Conservation (phyloP, 37 sponge, comb jelly and placozoan species). For the Halichondria panicea region DNA sequence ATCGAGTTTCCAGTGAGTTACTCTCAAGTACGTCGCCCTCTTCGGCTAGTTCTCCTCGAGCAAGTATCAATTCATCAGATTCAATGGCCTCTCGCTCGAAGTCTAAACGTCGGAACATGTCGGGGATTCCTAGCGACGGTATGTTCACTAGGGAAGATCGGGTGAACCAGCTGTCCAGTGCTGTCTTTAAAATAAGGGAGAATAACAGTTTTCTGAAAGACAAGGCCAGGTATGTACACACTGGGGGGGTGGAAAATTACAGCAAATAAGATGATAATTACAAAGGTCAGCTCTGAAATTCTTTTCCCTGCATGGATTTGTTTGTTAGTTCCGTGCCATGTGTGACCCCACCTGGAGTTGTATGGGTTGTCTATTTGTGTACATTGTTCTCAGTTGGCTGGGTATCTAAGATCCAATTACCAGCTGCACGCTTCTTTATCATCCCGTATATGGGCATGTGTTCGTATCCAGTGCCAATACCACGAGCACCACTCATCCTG, state of each 20-base stretch:
- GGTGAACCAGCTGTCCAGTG: constrained; percentile 17
- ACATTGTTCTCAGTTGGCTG: no score
- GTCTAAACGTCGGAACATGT: background rate
- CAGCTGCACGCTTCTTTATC: no score
- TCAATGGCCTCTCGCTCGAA: background rate
- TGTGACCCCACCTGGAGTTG: no score
- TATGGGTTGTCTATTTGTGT: no score
- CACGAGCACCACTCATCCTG: no score
- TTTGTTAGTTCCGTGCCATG: no score
- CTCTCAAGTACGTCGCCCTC: background rate
- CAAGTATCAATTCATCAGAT: background rate
- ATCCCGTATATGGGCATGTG: no score
- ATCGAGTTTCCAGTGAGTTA: background rate
- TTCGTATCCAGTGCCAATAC: no score
- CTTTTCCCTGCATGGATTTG: no score
- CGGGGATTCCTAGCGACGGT: constrained; percentile 3
- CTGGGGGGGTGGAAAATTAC: background rate
- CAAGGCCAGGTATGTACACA: constrained; percentile 13
- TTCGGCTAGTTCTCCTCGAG: background rate
- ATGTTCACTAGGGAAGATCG: constrained; percentile 21
- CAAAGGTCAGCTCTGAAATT: no score
- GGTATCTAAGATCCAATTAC: no score
- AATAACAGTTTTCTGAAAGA: constrained; percentile 22
- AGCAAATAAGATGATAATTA: no score
- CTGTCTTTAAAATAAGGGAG: constrained; percentile 27